Base-by-base conservation (phyloP, 2,113 vertebrate genomes). In the Chitala chitala region DNA sequence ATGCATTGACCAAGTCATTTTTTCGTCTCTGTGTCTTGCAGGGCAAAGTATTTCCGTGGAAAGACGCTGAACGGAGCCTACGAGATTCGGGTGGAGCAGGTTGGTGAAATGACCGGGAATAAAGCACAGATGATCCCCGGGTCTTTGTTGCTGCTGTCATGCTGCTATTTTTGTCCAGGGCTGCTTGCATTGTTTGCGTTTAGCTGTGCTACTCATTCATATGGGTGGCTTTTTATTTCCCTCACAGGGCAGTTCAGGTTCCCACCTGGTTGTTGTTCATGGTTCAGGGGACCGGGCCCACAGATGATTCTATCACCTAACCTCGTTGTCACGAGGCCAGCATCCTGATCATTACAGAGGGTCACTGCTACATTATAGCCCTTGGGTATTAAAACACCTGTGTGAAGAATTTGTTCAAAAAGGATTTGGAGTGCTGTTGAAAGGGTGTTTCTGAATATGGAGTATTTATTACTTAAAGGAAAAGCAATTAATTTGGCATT, bases 51-150 rank as follows among this genome's bases (percentile, higher is more conserved):
- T 80, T 98, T 98, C 86, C 86, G 93, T 58, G 94, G 94, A 17
- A 95, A 94, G 90, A 98, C 94, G 81, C 91, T 97, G 83, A 94
- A 95, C 24, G 96, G 94, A 71, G 95, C 98, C 61, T 92, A 91
- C 54, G 97, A 98, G 81, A 95, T 99, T 76, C 91, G 93, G 31
- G 94, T 98, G 78, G 96, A 98, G 77, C 97, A 99, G 97, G 97
- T 98, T 85, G 81, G 88, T 89, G 71, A 24, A 51, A 53, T 40
- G 71, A 22, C 1, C 24, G 51, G 29, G 8, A 9, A 40, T 36
- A 17, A 8, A 17, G 38, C 17, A 36, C 22, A 42, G 63, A 36
- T 44, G 31, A 40, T 9, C 5, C 63, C 8, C 5, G 20, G 10
- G 3, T 53, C 5, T 29, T 15, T 64, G 36, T 36, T 38, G 31